Percentiles rank a stretch among this genome's conserved stretches.
These are phyloP conservation scores for Arnoldichthys spilopterus DNA, from an alignment of 2,797 vertebrate species.

Conservation along the genomic window DNA sequence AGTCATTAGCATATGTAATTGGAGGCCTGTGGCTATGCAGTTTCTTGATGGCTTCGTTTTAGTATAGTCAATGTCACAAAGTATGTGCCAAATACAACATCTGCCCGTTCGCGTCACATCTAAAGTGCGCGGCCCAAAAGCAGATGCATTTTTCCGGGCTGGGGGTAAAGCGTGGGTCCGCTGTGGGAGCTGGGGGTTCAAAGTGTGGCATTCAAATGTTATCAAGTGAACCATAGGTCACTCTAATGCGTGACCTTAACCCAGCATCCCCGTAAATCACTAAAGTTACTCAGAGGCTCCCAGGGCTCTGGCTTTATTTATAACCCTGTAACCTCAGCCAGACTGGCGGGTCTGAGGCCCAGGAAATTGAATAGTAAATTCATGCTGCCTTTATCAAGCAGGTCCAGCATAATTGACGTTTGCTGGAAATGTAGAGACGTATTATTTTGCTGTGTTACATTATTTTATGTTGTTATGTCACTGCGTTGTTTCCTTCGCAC, in stretches of 20 bases:
- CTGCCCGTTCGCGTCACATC: slow-evolving; percentile 69
- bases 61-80: slow-evolving; percentile 70
- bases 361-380: slow-evolving; percentile 87
- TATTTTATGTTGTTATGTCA: slow-evolving; percentile 3
- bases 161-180: slow-evolving; percentile 11
- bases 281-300: slow-evolving; percentile 55
- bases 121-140: slow-evolving; percentile 55
- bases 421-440: slow-evolving; percentile 30
- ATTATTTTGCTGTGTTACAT: slow-evolving; percentile 14
- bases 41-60: slow-evolving; percentile 70
- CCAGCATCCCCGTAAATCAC: slow-evolving; percentile 77
- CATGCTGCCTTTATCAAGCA: slow-evolving; percentile 74
- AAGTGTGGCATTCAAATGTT: slow-evolving; percentile 77
- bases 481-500: neutral
- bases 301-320: slow-evolving; percentile 76
- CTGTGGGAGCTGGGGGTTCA: slow-evolving; percentile 66
- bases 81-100: slow-evolving; percentile 78
- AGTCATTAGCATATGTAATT: slow-evolving; percentile 82
- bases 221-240: slow-evolving; percentile 76
- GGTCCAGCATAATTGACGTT: slow-evolving; percentile 71
- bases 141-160: slow-evolving; percentile 31
- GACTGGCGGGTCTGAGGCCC: slow-evolving; percentile 78
- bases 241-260: slow-evolving; percentile 78
- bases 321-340: slow-evolving; percentile 81
- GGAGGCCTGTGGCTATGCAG: slow-evolving; percentile 70